Percentiles rank a stretch among this genome's conserved stretches.
These are phyloP conservation scores for Leuciscus waleckii DNA, from an alignment of 2,797 vertebrate species.

Conservation along the genomic window DNA sequence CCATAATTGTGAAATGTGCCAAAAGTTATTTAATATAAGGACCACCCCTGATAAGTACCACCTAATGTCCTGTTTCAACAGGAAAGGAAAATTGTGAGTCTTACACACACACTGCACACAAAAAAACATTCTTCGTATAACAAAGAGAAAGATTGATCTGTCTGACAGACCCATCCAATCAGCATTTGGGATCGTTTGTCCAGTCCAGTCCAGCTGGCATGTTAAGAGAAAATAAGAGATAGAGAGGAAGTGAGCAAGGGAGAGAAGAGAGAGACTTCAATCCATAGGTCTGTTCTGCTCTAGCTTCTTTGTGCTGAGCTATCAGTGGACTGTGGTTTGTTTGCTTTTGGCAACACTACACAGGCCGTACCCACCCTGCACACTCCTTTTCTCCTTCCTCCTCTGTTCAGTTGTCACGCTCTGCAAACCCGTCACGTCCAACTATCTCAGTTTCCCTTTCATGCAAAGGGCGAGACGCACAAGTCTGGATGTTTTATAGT, in stretches of 20 bases:
- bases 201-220: slow-evolving; percentile 36
- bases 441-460: slow-evolving; percentile 68
- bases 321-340: slow-evolving; percentile 64
- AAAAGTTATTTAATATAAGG: not conserved
- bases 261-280: not conserved
- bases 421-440: slow-evolving; percentile 74
- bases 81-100: not conserved
- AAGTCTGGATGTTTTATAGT: slow-evolving; percentile 53
- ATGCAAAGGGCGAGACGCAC: slow-evolving; percentile 60
- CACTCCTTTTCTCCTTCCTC: slow-evolving; percentile 30
- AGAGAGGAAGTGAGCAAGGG: slow-evolving; percentile 3
- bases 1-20: not conserved
- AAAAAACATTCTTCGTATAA: not conserved
- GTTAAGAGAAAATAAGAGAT: slow-evolving; percentile 32
- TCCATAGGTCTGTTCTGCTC: slow-evolving; percentile 28
- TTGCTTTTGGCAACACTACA: slow-evolving; percentile 65
- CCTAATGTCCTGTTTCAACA: not conserved
- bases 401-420: slow-evolving; percentile 64
- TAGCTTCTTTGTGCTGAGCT: slow-evolving; percentile 54
- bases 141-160: slow-evolving; percentile 48
- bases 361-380: slow-evolving; percentile 43
- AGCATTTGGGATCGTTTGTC: slow-evolving; percentile 61
- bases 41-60: not conserved
- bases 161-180: slow-evolving; percentile 56
- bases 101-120: not conserved